Evolutionary conservation across 2,888 invertebrate genomes (phyloP).

Genomic region (Ariolimax columbianus): DNA sequence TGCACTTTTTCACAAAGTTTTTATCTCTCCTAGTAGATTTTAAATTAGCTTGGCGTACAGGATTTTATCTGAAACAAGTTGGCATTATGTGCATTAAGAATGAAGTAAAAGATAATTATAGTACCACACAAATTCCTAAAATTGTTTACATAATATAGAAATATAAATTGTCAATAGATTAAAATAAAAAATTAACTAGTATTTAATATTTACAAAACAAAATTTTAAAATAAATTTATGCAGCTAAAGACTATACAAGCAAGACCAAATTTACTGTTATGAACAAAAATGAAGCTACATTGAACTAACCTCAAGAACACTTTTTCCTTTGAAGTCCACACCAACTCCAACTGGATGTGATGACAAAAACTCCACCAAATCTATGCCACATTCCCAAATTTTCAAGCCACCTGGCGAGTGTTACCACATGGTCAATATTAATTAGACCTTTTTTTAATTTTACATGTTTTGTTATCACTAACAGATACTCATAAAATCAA

Average conservation of each 20-base stretch:
- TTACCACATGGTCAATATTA: background rate
- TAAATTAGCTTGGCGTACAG: too few relatives aligned
- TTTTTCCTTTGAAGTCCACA: constrained; percentile 78
- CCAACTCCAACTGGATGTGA: constrained; percentile 55
- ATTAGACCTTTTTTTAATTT: background rate
- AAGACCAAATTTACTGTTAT: background rate
- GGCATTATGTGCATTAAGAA: too few relatives aligned
- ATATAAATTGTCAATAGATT: too few relatives aligned
- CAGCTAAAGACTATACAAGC: background rate
- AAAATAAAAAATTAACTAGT: too few relatives aligned
- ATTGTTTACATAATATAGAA: too few relatives aligned
- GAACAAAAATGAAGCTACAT: background rate
- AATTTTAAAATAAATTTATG: too few relatives aligned
- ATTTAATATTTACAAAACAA: too few relatives aligned
- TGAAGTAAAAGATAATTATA: too few relatives aligned
- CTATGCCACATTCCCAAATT: constrained; percentile 96
- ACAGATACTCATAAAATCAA: background rate
- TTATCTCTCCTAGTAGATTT: too few relatives aligned
- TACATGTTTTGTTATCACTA: background rate
- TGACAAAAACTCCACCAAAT: constrained; percentile 85
- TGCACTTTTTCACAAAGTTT: too few relatives aligned
- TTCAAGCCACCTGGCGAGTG: constrained; percentile 89
- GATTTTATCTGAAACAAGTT: too few relatives aligned
- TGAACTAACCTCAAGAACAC: constrained; percentile 85
- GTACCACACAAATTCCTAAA: too few relatives aligned